phyloP scores from a whole-genome alignment of 2,113 vertebrate species.

The Nesospiza acunhae region DNA sequence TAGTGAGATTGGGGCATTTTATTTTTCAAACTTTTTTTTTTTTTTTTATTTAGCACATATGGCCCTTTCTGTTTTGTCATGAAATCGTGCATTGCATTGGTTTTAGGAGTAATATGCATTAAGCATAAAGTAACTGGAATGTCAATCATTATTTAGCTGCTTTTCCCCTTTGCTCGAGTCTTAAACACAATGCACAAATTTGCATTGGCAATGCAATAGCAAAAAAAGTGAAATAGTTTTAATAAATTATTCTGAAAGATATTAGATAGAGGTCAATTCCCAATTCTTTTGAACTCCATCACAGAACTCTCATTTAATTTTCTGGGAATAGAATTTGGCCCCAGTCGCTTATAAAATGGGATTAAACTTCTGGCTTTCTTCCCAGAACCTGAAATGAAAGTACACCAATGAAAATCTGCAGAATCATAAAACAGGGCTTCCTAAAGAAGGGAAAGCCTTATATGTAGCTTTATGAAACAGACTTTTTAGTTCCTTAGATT shows the following conservation, averaged over 20 bases:
- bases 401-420: not conserved
- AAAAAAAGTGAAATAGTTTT: not conserved
- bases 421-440: not conserved
- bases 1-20: not conserved
- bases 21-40: not conserved
- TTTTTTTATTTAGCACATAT: not conserved
- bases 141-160: constrained; percentile 26
- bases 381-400: constrained; percentile 22
- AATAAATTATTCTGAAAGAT: constrained; percentile 54
- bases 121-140: not conserved
- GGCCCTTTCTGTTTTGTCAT: not conserved
- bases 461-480: not conserved
- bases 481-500: not conserved
- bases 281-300: constrained; percentile 32
- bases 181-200: not conserved
- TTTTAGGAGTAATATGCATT: not conserved
- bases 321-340: constrained; percentile 41
- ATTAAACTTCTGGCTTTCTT: constrained; percentile 53
- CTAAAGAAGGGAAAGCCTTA: not conserved
- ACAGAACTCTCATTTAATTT: constrained; percentile 42
- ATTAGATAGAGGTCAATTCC: constrained; percentile 52
- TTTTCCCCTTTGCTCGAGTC: not conserved
- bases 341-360: not conserved
- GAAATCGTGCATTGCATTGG: not conserved
- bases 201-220: not conserved